Evolutionary conservation across 92 coral and sea anemone genomes (phyloP).

Genomic region (Pocillopora grandis): DNA sequence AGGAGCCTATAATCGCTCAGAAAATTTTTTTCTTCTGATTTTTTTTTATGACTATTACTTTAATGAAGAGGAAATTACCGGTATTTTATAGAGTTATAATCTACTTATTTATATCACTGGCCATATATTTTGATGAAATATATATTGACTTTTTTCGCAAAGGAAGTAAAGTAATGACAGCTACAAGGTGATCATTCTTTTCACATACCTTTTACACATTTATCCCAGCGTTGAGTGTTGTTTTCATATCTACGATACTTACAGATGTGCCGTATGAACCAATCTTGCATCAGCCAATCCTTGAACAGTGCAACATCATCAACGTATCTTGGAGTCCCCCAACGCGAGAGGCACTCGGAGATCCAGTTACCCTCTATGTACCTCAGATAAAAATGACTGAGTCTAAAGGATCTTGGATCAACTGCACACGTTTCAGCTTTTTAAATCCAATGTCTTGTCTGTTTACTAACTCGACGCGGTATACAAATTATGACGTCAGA

Average conservation of each 20-base stretch:
- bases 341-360: background rate
- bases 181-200: too few species aligned
- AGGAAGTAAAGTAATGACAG: too few species aligned
- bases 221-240: background rate
- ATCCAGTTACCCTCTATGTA: background rate
- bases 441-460: background rate
- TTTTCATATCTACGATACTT: background rate
- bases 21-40: too few species aligned
- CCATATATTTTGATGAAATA: too few species aligned
- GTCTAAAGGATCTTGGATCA: background rate
- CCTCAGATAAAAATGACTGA: background rate
- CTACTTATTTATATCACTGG: too few species aligned
- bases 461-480: background rate
- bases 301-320: slow-evolving; percentile 4
- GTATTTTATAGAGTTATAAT: too few species aligned
- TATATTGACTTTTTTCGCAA: too few species aligned
- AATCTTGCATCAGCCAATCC: background rate
- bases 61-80: too few species aligned
- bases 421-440: background rate
- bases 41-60: too few species aligned
- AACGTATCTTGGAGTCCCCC: slow-evolving; percentile 17
- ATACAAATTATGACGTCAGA: background rate
- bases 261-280: slow-evolving; percentile 19
- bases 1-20: too few species aligned
- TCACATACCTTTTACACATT: background rate